A percentile compares a stretch with the other conserved stretches of the same genome.
These are phyloP conservation scores for Saimiri boliviensis DNA, from an alignment of 2,113 vertebrate genomes.

Conservation along the genomic window DNA sequence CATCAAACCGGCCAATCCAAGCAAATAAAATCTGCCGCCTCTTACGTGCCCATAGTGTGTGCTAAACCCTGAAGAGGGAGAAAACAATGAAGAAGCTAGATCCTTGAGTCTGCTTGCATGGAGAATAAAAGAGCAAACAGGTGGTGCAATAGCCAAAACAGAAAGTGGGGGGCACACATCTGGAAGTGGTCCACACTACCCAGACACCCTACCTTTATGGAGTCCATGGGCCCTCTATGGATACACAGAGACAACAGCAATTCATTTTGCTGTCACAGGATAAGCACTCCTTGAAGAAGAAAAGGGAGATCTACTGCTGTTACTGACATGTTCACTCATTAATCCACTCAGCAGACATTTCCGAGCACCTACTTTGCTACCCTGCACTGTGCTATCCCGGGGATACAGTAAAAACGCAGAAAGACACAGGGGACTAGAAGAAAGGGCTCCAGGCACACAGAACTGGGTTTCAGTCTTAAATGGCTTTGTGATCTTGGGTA, in stretches of 20 bases:
- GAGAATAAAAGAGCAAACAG: background rate
- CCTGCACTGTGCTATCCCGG: background rate
- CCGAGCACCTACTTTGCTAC: background rate
- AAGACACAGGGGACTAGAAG: background rate
- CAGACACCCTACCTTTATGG: background rate
- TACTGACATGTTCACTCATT: background rate
- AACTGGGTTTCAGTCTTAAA: background rate
- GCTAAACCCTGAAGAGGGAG: background rate
- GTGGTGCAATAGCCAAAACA: background rate
- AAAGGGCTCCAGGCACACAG: background rate
- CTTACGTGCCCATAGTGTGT: background rate
- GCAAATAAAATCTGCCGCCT: slow-evolving; percentile 41
- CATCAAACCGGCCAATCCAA: background rate
- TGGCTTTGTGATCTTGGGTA: background rate
- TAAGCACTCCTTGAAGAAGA: background rate
- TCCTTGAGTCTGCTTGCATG: background rate
- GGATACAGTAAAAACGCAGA: background rate
- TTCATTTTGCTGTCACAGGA: background rate
- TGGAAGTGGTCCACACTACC: background rate
- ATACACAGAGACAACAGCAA: background rate
- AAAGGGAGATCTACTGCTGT: background rate
- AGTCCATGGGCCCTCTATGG: background rate
- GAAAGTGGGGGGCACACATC: background rate
- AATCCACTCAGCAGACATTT: background rate
- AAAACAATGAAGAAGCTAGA: background rate